Conservation (phyloP, 2,888 invertebrate species). For the Mycogona germanica region DNA sequence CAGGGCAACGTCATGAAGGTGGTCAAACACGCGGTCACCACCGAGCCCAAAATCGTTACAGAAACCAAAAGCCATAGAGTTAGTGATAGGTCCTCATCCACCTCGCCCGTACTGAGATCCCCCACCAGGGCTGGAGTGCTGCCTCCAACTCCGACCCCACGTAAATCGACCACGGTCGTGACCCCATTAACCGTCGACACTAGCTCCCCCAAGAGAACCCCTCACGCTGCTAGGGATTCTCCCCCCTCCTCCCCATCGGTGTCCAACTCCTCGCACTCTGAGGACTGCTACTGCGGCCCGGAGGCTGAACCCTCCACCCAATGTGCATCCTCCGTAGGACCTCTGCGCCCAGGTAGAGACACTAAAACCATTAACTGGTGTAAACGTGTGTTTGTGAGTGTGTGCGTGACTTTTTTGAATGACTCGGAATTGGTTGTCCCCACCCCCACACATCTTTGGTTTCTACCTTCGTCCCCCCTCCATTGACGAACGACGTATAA, state of each 20-base stretch:
- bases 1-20: slow-evolving; percentile 20
- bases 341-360: slow-evolving; percentile 22
- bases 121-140: no score
- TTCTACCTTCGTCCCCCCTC: no score
- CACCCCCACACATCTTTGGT: no score
- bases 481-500: no score
- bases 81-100: no score
- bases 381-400: slow-evolving; percentile 2
- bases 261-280: slow-evolving; percentile 22
- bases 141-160: not conserved
- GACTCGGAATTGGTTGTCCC: no score
- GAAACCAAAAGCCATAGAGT: not conserved
- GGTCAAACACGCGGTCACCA: slow-evolving; percentile 16
- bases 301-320: slow-evolving; percentile 19
- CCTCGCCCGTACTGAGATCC: no score
- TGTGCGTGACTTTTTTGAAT: no score
- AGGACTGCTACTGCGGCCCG: slow-evolving; percentile 23
- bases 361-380: slow-evolving; percentile 14
- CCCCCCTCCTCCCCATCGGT: slow-evolving; percentile 21
- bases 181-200: slow-evolving; percentile 4
- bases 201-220: slow-evolving; percentile 12
- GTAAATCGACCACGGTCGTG: not conserved
- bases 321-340: slow-evolving; percentile 20
- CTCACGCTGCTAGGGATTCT: slow-evolving; percentile 10
- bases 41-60: not conserved